Conservation (phyloP, 2,113 vertebrate species). For the Semicossyphus pulcher region DNA sequence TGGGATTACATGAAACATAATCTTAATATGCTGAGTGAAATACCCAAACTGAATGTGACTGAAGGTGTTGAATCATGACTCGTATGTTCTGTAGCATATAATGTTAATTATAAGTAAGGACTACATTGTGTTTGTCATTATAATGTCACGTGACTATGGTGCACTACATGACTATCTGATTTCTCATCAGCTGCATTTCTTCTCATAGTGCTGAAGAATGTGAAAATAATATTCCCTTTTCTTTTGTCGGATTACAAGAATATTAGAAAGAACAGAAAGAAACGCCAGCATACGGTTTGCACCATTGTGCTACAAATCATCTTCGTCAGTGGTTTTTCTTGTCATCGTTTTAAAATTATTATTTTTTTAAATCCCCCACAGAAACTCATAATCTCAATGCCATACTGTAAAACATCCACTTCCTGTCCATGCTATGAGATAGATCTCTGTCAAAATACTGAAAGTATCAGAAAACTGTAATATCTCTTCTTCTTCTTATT, state of each 20-base stretch:
- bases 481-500: conserved; percentile 55
- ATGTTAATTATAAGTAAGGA: conserved; percentile 27
- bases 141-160: conserved; percentile 13
- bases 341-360: conserved; percentile 19
- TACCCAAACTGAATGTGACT: conserved; percentile 31
- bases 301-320: conserved; percentile 8
- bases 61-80: conserved; percentile 17
- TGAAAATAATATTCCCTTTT: conserved; percentile 42
- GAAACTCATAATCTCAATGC: background rate
- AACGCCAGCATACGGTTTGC: conserved; percentile 26
- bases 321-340: conserved; percentile 40
- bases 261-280: conserved; percentile 26
- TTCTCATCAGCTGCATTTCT: conserved; percentile 51
- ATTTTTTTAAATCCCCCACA: background rate
- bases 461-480: conserved; percentile 67
- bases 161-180: conserved; percentile 28
- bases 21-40: conserved; percentile 10
- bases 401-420: conserved; percentile 60
- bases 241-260: conserved; percentile 1
- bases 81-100: conserved; percentile 33
- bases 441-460: conserved; percentile 58
- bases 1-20: conserved; percentile 7
- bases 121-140: conserved; percentile 26
- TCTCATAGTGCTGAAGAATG: conserved; percentile 49
- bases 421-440: conserved; percentile 46